Evolutionary conservation across 2,888 invertebrate genomes (phyloP), one percentile per base, ranked within the genome.

Genomic region (Tenthredo scrophulariae): DNA sequence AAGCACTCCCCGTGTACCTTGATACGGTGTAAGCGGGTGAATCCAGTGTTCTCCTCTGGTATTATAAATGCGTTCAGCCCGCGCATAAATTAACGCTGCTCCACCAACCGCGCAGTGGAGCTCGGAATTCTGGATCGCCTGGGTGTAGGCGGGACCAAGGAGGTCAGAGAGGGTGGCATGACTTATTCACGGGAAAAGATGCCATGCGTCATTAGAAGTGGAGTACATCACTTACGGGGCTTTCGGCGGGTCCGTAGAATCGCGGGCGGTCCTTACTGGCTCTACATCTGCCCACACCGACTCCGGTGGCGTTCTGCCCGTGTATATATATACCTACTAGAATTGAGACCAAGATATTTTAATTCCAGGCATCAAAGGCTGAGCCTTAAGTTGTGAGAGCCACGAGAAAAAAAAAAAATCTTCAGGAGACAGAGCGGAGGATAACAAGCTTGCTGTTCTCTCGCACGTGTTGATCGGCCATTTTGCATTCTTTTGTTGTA

Each of bases 11-110:
- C 79, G 18, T 80, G 58, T 80, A 80, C 80, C 80, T 58, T 80
- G 80, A 80, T 80, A 58, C 80, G 80, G 58, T 80, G 62, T 80
- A 80, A 62, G 80, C 62, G 80, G 80, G 80, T 80, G 80, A 80
- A 80, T 80, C 80, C 80, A 80, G 58, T 80, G 80, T 80, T 80
- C 84, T 62, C 58, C 15, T 80, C n/a, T 15, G 80, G 80, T 80
- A 62, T 84, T 84, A 84, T 79, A 79, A 84, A 84, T 84, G 84
- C 65, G 65, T 65, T 67, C 43, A 58, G 75, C 33, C 54, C 75
- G 79, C 46, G 65, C 77, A 84, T 84, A 84, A 79, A 84, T 84
- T 84, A 84, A 84, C 84, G 84, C 74, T 77, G 62, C 46, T 75
- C 77, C 77, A 84, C 74, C 79, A 79, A 79, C 84, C 62, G 77